Base-by-base conservation (phyloP, 2,113 vertebrate genomes). In the Coptodon bakossiorum region DNA sequence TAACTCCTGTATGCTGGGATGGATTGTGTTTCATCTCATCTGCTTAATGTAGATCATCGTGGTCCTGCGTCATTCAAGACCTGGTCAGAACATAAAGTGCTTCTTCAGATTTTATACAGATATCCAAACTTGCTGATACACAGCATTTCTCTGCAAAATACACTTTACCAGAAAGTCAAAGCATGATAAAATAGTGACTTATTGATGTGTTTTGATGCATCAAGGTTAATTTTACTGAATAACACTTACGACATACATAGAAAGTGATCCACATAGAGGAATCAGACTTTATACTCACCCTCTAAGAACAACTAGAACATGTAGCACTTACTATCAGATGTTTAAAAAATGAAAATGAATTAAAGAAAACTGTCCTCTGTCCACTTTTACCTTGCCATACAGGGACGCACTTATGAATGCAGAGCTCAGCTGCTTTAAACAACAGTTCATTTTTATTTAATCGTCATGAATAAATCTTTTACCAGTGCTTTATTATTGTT, bases 311-410 rank as follows among this genome's bases (percentile, higher is more conserved):
- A 12, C 50, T 90, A 93, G 89, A 88, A 89, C 85, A 50, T 71
- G 79, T 93, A 93, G 91, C n/a, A 17, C 87, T 79, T 90, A 89
- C 54, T 36, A 52, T 73, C 43, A 12, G n/a, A 68, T 91, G 88
- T 94, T 92, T 92, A 87, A 92, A 56, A 86, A 61, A 48, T 22
- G 5, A 38, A 68, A 54, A 82, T 88, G 29, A 87, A 84, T 86
- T 82, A 7, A 68, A 79, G 68, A 5, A 68, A 38, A 79, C n/a
- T 48, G 53, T n/a, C 38, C 19, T 66, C 5, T 38, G 34, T 16
- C 40, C 87, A 29, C 84, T 38, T n/a, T 34, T 78, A 45, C 12
- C 19, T 80, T 36, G 36, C 53, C 17, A 17, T n/a, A 19, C 29
- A 53, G 57, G 76, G 38, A 38, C 9, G 1, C 7, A 24, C 53